Evolutionary conservation across 2,113 vertebrate species (phyloP), one percentile per base, ranked within the genome.

Genomic region (Nestor notabilis): DNA sequence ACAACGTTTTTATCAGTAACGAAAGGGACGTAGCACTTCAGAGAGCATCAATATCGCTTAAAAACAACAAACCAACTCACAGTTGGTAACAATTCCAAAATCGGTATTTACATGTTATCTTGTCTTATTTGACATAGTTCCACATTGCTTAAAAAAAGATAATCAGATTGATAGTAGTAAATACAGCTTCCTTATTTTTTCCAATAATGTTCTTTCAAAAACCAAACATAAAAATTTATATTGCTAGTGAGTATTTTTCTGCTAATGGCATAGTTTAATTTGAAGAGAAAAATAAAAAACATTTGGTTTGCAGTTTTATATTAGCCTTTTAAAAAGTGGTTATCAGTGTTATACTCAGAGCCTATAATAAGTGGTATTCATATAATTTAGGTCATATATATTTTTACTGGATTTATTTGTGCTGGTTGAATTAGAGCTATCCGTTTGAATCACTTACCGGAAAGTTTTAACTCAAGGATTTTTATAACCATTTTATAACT

Each of bases 401-500:
- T 95, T 97, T 96, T 83, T 64, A 80, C 75, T 80, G 64, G 60
- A 93, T 96, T 96, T 95, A 95, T 98, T 95, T 95, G 49, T 75
- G 61, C 77, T 95, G 83, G 50, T 83, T 95, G 77, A 94, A 95
- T 81, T 58, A 96, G 77, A 33, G 78, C 70, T 66, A 79, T 49
- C 87, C 58, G 19, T 88, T 71, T 86, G 77, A 97, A 93, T 90
- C 80, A 64, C 82, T 91, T 61, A 87, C 56, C 1, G 2, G 65
- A 95, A 97, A 96, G 55, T 87, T 93, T 80, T 85, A 93, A 64
- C 76, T 94, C 83, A 56, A 87, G 71, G 85, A 96, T 92, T 97
- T 98, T 85, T 87, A 13, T 94, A 97, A 96, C 53, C 82, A 64
- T 97, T 97, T 90, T 69, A 7, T 95, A 97, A 96, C 71, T 97